Evolutionary conservation across 2,797 vertebrate species (phyloP).

Genomic region (Remorina albescens): DNA sequence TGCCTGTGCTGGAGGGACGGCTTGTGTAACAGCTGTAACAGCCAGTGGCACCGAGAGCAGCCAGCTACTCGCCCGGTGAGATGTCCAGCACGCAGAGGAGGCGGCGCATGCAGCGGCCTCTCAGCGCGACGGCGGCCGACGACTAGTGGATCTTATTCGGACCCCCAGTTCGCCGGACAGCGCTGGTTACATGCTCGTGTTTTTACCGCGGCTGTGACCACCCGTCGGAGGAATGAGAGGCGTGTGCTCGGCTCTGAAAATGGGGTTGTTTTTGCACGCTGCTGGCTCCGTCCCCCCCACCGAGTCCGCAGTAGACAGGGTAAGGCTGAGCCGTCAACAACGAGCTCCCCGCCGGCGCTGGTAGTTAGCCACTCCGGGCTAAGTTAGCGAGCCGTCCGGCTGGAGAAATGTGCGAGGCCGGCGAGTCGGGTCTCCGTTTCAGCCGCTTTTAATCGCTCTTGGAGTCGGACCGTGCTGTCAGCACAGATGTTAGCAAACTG

Average conservation of each 20-base stretch:
- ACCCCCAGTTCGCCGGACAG: constrained; percentile 32
- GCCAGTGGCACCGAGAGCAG: constrained; percentile 59
- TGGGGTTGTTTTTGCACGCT: constrained; percentile 85
- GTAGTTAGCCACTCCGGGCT: constrained; percentile 40
- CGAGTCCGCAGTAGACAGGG: constrained; percentile 77
- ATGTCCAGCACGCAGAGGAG: constrained; percentile 70
- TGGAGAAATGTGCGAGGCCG: neutral
- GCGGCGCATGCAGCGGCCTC: constrained; percentile 73
- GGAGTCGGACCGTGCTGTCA: constrained; percentile 20
- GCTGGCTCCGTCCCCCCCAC: constrained; percentile 80
- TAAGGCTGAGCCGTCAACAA: constrained; percentile 71
- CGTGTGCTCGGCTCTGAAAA: constrained; percentile 69
- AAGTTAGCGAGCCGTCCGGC: constrained; percentile 6
- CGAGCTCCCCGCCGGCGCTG: constrained; percentile 35
- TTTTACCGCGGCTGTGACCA: constrained; percentile 41
- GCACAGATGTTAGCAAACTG: constrained; percentile 3
- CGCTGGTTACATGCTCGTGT: constrained; percentile 34
- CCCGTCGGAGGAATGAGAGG: constrained; percentile 74
- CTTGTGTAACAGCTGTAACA: constrained; percentile 78
- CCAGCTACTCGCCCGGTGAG: constrained; percentile 60
- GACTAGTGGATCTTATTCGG: constrained; percentile 45
- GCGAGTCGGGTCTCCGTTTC: accelerated
- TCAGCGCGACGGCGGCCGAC: constrained; percentile 33
- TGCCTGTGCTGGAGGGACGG: constrained; percentile 40
- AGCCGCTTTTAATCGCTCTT: accelerated